Percentiles rank a stretch among this genome's conserved stretches.
phyloP scores from a whole-genome alignment of 2,888 invertebrate species.

The Cheilosia scutellata region DNA sequence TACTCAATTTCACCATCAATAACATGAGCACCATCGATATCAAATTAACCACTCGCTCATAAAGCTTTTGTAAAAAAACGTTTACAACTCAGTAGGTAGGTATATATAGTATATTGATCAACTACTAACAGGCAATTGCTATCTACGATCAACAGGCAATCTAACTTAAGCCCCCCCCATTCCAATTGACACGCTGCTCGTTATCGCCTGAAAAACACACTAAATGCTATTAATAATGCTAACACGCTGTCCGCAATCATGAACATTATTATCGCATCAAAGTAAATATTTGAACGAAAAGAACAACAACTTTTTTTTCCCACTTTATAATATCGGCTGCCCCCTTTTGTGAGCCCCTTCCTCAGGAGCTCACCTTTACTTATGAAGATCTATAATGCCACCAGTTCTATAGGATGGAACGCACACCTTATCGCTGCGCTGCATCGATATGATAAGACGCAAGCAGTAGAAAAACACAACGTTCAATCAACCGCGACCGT shows the following conservation, averaged over 20 bases:
- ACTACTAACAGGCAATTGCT: constrained; percentile 21
- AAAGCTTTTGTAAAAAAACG: too few relatives aligned
- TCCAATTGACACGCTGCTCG: constrained; percentile 21
- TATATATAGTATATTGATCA: too few relatives aligned
- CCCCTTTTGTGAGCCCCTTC: neutral
- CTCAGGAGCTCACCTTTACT: constrained; percentile 3
- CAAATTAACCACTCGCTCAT: too few relatives aligned
- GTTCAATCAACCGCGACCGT: constrained; percentile 65
- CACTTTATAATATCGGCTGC: too few relatives aligned
- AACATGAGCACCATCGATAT: too few relatives aligned
- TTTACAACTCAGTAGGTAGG: too few relatives aligned
- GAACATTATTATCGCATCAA: constrained; percentile 70
- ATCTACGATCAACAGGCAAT: constrained; percentile 17
- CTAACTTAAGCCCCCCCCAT: constrained; percentile 17
- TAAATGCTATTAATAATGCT: constrained; percentile 57
- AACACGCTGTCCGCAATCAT: constrained; percentile 63
- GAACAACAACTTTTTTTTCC: neutral
- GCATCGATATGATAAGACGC: constrained; percentile 61
- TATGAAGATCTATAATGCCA: constrained; percentile 3
- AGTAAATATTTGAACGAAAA: constrained; percentile 58
- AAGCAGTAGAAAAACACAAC: constrained; percentile 47
- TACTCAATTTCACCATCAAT: too few relatives aligned
- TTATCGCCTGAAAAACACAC: constrained; percentile 49
- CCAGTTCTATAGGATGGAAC: constrained; percentile 11
- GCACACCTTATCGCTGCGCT: constrained; percentile 49